Evolutionary conservation across 1,140 invertebrate species (phyloP), one percentile per base, ranked within the genome.

Genomic region (Scaptodrosophila lebanonensis): DNA sequence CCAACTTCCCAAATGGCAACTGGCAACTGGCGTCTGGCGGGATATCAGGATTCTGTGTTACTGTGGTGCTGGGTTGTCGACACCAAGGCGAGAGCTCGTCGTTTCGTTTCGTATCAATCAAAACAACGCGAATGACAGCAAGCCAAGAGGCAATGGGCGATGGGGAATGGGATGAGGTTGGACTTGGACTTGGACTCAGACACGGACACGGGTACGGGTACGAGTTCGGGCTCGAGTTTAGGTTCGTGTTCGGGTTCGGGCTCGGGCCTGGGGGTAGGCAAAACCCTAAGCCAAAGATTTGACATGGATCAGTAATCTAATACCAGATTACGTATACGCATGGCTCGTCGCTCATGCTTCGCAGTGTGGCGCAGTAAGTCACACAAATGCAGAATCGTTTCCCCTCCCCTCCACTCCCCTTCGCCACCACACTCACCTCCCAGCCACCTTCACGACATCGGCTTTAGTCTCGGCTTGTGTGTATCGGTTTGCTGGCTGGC

Each of bases 231-330:
- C n/a, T n/a, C n/a, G n/a, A n/a, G n/a, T n/a, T n/a, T n/a, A n/a
- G n/a, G n/a, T n/a, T n/a, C n/a, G n/a, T n/a, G n/a, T n/a, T n/a
- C n/a, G n/a, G n/a, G n/a, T n/a, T n/a, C n/a, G n/a, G n/a, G n/a
- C n/a, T n/a, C n/a, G n/a, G 22, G 2, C 20, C 9, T 9, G 15
- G 43, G 1, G 11, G 43, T 17, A 48, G 17, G 32, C 47, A 53
- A 57, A 65, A 64, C 69, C 70, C 58, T 77, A 84, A 86, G 84
- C 84, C 84, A 77, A 77, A 86, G 84, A 86, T 86, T 86, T 86
- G 84, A 84, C 84, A 86, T 86, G 84, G 84, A 86, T 86, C 84
- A 86, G 84, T 86, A 86, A 86, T 86, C 84, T 86, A 86, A 86
- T 86, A 62, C 84, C 84, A 86, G 84, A 86, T 86, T 86, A 86